Evolutionary conservation across 1,140 invertebrate genomes (phyloP).

Genomic region (Tigriopus japonicus): DNA sequence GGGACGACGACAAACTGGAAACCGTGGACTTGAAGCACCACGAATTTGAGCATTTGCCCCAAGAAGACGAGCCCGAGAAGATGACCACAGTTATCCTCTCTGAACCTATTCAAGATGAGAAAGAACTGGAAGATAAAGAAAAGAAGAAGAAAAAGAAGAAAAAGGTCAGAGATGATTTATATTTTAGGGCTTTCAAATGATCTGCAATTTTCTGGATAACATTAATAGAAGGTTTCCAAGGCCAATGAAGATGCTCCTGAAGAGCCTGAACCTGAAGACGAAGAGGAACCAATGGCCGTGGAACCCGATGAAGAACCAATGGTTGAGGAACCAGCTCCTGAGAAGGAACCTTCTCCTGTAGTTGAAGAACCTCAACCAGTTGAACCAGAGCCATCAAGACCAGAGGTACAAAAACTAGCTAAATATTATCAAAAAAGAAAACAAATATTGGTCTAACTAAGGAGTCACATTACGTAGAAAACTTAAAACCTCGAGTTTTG

Average conservation of each 20-base stretch:
- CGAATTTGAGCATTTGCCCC: slow-evolving; percentile 8
- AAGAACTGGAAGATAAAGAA: not conserved
- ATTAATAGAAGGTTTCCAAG: not conserved
- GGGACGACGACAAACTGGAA: slow-evolving; percentile 6
- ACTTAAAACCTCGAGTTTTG: too few species aligned
- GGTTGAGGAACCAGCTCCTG: slow-evolving; percentile 23
- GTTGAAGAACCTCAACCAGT: too few species aligned
- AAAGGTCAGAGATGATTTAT: slow-evolving; percentile 5
- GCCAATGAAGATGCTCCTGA: slow-evolving; percentile 17
- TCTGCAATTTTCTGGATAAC: too few species aligned
- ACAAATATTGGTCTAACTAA: too few species aligned
- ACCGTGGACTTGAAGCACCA: slow-evolving; percentile 14
- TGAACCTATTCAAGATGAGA: not conserved
- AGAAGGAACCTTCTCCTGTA: slow-evolving; percentile 19
- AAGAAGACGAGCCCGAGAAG: slow-evolving; percentile 13
- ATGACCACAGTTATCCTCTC: not conserved
- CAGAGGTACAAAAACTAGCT: too few species aligned
- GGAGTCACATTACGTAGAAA: too few species aligned
- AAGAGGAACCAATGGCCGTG: slow-evolving; percentile 21
- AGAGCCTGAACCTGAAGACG: slow-evolving; percentile 21
- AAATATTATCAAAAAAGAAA: too few species aligned
- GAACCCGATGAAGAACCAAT: too few species aligned
- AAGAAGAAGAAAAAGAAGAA: slow-evolving; percentile 16
- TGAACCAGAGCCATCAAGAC: too few species aligned
- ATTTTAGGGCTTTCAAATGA: too few species aligned